Evolutionary conservation across 2,888 invertebrate genomes (phyloP), one percentile per base, ranked within the genome.

Genomic region (Ectemnius lituratus): DNA sequence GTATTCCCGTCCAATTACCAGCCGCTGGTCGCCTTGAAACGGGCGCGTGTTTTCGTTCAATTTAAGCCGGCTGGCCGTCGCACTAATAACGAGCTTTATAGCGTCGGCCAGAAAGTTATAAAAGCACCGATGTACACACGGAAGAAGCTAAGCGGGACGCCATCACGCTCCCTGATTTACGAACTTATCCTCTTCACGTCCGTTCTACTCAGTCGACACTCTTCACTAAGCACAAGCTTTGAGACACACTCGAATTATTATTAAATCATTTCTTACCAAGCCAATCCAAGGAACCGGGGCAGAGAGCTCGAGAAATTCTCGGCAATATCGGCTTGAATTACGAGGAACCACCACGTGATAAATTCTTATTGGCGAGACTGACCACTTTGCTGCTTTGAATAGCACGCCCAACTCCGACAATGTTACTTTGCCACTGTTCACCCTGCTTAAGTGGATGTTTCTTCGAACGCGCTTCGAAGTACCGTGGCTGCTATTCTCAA

Each of bases 211-310:
- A 37, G 28, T 8, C 28, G 4, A 1, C 28, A 20, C 28, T 37
- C 28, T 37, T 3, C 28, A 37, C 28, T 3, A 37, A 4, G 28
- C 0, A 4, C 28, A 8, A 37, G 37, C 67, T 64, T 73, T 76
- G 70, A 76, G 60, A 52, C 6, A 37, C 45, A 67, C 16, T 61
- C 20, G 62, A 66, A 76, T 76, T 70, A 73, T 75, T 75, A 76
- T 70, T 64, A 76, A 73, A 76, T 73, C 73, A 73, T 76, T 76
- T 70, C 52, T 23, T 0, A n/a, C 45, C 61, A 58, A 46, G 62
- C 45, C 47, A 75, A 71, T 67, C 63, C 69, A 46, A 13, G 13
- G n/a, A n/a, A n/a, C n/a, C n/a, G n/a, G n/a, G n/a, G n/a, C n/a
- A n/a, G n/a, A n/a, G n/a, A n/a, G n/a, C 52, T 47, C 52, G 52